Conservation (phyloP, 1,140 invertebrate genomes). For the Copidosoma floridanum region DNA sequence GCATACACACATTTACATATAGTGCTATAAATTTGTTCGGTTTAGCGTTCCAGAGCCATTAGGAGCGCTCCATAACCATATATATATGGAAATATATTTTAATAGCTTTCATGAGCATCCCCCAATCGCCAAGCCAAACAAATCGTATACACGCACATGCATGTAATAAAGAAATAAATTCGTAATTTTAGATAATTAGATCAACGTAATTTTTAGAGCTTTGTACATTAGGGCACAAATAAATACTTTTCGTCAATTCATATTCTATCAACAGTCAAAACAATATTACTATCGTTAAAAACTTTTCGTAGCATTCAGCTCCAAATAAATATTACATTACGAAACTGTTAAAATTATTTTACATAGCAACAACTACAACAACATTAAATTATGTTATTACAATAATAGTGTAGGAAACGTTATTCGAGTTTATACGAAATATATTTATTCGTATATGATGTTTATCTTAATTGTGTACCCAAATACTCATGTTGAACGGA, state of each 20-base stretch:
- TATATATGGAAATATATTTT: too few species aligned
- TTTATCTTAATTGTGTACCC: constrained; percentile 2
- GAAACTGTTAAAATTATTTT: constrained; percentile 23
- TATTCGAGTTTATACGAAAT: too few species aligned
- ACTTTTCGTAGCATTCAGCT: constrained; percentile 7
- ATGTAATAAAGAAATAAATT: constrained; percentile 16
- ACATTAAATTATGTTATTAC: constrained; percentile 19
- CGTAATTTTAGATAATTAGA: constrained; percentile 22
- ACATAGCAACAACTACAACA: constrained; percentile 25
- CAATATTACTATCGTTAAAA: constrained; percentile 20
- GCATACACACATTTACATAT: constrained; percentile 27
- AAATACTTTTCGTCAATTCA: constrained; percentile 24
- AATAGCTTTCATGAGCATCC: too few species aligned
- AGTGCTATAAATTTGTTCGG: too few species aligned
- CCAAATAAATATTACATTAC: constrained; percentile 21
- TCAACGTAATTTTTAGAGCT: constrained; percentile 26
- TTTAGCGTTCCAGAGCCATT: too few species aligned
- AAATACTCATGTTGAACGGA: constrained; percentile 5
- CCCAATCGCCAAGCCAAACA: too few species aligned
- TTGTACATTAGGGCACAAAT: constrained; percentile 25
- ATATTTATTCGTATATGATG: too few species aligned
- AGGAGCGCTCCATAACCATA: too few species aligned
- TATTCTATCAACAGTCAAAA: constrained; percentile 26
- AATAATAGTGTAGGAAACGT: constrained; percentile 15
- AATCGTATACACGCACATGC: constrained; percentile 7